Conservation (phyloP, 2,888 invertebrate species). For the Microdon myrmicae region DNA sequence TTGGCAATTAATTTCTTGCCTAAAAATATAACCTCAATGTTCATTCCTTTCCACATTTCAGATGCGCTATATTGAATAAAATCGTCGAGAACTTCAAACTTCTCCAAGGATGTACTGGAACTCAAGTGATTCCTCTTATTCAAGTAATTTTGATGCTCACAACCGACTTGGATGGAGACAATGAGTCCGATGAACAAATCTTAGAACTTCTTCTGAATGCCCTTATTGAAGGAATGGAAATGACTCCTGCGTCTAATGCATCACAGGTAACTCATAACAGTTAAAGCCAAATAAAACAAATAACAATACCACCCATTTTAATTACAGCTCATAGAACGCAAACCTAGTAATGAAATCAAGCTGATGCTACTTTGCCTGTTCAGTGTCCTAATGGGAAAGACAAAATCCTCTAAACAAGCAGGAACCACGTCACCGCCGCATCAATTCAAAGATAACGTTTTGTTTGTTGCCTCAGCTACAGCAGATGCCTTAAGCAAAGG, state of each 20-base stretch:
- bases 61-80: slow-evolving; percentile 75
- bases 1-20: too few relatives aligned
- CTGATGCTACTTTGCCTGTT: slow-evolving; percentile 87
- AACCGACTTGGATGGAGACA: slow-evolving; percentile 86
- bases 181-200: slow-evolving; percentile 81
- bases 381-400: slow-evolving; percentile 71
- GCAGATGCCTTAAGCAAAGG: slow-evolving; percentile 77
- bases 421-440: slow-evolving; percentile 67
- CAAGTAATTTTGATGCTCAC: slow-evolving; percentile 92
- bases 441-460: slow-evolving; percentile 70
- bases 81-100: slow-evolving; percentile 82
- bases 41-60: too few relatives aligned
- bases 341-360: slow-evolving; percentile 84
- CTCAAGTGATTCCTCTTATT: slow-evolving; percentile 89
- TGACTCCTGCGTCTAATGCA: slow-evolving; percentile 70
- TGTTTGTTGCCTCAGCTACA: slow-evolving; percentile 76
- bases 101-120: slow-evolving; percentile 81
- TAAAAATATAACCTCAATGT: not conserved
- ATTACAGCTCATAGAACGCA: slow-evolving; percentile 68
- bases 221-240: slow-evolving; percentile 78
- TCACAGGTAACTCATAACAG: slow-evolving; percentile 56
- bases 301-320: not conserved
- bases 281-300: not conserved
- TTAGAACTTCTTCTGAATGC: slow-evolving; percentile 80
- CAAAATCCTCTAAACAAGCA: slow-evolving; percentile 64